Conservation (phyloP, 1,140 invertebrate genomes). For the Drosophila tsacasi region DNA sequence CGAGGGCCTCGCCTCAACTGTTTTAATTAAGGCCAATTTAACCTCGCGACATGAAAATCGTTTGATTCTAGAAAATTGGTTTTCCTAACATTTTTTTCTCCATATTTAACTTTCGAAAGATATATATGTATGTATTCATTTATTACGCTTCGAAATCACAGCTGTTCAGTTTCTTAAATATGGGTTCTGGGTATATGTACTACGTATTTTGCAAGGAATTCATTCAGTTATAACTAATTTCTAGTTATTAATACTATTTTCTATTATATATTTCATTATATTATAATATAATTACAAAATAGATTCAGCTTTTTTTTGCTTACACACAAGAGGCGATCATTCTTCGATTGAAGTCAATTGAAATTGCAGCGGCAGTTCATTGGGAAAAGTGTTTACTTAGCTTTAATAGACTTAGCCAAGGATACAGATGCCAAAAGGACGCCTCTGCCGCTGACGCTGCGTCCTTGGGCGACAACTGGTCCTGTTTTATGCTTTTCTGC, state of each 20-base stretch:
- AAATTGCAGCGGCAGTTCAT: constrained; percentile 36
- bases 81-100: too few relatives aligned
- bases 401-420: constrained; percentile 40
- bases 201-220: too few relatives aligned
- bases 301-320: neutral
- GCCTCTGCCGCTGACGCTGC: neutral
- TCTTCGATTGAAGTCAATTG: constrained; percentile 36
- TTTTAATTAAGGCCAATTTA: too few relatives aligned
- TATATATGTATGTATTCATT: too few relatives aligned
- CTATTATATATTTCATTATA: neutral
- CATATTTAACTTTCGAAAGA: too few relatives aligned
- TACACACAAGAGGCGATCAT: neutral
- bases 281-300: neutral
- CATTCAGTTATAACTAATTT: neutral
- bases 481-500: constrained; percentile 28
- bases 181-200: too few relatives aligned
- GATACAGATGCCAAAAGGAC: constrained; percentile 15
- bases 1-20: too few relatives aligned
- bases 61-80: too few relatives aligned
- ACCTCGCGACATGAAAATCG: too few relatives aligned
- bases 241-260: neutral
- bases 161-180: too few relatives aligned
- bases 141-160: too few relatives aligned
- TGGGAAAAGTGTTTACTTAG: constrained; percentile 31
- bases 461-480: constrained; percentile 23